Conservation (phyloP, 1,140 invertebrate genomes). For the Lepidurus couesii region DNA sequence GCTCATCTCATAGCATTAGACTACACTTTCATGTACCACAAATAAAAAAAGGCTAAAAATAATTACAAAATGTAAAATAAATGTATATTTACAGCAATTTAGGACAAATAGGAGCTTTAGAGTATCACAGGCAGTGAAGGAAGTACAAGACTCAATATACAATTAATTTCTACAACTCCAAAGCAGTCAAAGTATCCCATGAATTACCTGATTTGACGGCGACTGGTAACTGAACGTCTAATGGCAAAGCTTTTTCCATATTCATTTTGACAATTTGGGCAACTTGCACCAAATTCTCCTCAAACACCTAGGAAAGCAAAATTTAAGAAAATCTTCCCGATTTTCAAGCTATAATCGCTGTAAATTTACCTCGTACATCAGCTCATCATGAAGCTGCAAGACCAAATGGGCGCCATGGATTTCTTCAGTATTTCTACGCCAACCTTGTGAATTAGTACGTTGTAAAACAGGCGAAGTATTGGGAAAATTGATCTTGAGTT, state of each 20-base stretch:
- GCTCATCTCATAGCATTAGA: no score
- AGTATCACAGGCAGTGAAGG: background rate
- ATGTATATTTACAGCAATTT: no score
- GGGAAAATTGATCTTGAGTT: constrained; percentile 41
- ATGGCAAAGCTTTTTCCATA: constrained; percentile 71
- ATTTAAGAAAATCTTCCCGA: constrained; percentile 26
- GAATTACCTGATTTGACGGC: constrained; percentile 73
- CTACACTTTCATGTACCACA: no score
- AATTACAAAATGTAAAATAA: no score
- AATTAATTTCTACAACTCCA: constrained; percentile 24
- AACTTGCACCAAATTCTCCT: constrained; percentile 54
- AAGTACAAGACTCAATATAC: background rate
- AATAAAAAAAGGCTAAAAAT: no score
- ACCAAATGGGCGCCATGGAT: constrained; percentile 57
- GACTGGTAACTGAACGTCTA: constrained; percentile 74
- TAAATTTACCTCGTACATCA: constrained; percentile 79
- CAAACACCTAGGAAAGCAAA: constrained; percentile 43
- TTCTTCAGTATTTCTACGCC: constrained; percentile 42
- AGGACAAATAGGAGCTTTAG: no score
- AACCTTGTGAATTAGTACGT: background rate
- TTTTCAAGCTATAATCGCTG: background rate
- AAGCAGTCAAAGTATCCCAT: constrained; percentile 58
- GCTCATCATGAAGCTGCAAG: constrained; percentile 91
- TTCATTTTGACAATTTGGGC: constrained; percentile 60
- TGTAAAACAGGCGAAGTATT: constrained; percentile 38